Base-by-base conservation (phyloP, 2,113 vertebrate genomes). In the Hystrix brachyura region DNA sequence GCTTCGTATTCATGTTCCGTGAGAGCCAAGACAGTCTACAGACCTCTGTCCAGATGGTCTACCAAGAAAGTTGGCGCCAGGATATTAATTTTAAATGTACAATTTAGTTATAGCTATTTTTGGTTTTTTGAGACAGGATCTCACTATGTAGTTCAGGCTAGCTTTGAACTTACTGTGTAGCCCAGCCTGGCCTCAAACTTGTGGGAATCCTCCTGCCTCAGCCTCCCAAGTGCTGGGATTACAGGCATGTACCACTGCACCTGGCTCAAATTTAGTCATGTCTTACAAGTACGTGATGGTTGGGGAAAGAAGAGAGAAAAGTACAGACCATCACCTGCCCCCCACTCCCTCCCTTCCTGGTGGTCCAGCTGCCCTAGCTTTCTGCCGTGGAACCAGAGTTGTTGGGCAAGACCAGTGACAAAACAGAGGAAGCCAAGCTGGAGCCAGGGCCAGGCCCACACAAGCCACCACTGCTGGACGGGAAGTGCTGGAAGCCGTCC, bases 331-430 rank as follows among this genome's bases (percentile, higher is more conserved):
- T 32, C 74, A 23, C 3, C 2, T 2, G 2, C 55, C 21, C 69
- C 34, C 59, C 48, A 84, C 76, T 14, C 13, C 19, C 67, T 7
- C 64, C 65, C 43, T 34, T 0, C 72, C 72, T 69, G 74, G 67
- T 15, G 34, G 92, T 85, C 91, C 97, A 97, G 96, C 92, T 95
- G 87, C 72, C 90, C 87, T 82, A 43, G 65, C 62, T 97, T 96
- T 93, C 87, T 92, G 94, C 87, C 87, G 91, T 90, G 12, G 93
- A 97, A 95, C 76, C 90, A 74, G 82, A 94, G 85, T 25, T 69
- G 90, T 94, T 92, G 87, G 87, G 84, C 65, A 92, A 96, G 59
- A 92, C 78, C 90, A 89, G 79, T 1, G 0, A 94, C 94, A 90
- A 67, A 78, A 82, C 91, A 88, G 71, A 87, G 62, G 48, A 92